These are phyloP conservation scores for Saturnia japonica DNA, from an alignment of 2,888 invertebrate species.

Conservation along the genomic window DNA sequence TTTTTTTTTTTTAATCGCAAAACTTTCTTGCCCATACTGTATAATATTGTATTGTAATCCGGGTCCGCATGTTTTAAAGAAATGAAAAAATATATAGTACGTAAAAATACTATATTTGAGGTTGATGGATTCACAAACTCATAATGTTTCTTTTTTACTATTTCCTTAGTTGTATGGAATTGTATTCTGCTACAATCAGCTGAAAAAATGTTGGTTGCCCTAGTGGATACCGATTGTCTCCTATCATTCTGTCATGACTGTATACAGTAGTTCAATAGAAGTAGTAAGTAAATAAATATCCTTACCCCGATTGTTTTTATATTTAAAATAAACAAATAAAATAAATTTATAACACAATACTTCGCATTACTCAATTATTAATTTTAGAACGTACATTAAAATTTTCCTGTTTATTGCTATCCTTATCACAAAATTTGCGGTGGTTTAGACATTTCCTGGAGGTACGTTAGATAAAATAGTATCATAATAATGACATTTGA, in stretches of 20 bases:
- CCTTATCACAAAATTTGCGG: neutral
- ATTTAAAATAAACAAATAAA: neutral
- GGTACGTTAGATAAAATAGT: neutral
- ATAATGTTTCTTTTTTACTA: too few species aligned
- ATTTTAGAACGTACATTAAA: neutral
- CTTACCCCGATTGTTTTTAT: neutral
- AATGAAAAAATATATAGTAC: too few species aligned
- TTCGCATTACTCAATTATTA: neutral
- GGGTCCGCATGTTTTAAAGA: too few species aligned
- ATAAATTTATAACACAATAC: neutral
- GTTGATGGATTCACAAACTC: too few species aligned
- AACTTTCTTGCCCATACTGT: too few species aligned
- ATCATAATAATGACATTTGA: slow-evolving; percentile 1
- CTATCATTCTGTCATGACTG: neutral
- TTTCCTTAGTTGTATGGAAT: too few species aligned
- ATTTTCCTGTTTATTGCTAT: neutral
- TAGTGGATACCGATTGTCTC: neutral
- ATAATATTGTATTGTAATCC: too few species aligned
- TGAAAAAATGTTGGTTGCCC: too few species aligned
- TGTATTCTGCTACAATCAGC: too few species aligned
- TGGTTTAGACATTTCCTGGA: neutral
- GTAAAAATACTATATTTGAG: too few species aligned
- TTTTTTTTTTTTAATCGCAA: too few species aligned
- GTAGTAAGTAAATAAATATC: neutral
- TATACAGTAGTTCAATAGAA: neutral